Percentiles rank a stretch among this genome's conserved stretches.
Conservation (phyloP, 2,113 vertebrate genomes). For the Menura novaehollandiae region DNA sequence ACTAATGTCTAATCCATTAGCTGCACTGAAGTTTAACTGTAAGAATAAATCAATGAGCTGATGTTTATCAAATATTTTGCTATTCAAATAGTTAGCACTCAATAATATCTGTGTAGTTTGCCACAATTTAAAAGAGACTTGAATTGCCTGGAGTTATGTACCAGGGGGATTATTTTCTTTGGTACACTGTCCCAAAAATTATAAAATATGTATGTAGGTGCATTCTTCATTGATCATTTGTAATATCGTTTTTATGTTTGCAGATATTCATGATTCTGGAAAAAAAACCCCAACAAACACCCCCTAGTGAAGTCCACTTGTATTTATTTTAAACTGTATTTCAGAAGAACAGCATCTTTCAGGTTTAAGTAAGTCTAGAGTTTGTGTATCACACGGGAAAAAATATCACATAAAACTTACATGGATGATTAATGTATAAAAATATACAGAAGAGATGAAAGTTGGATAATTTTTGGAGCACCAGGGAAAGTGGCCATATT, state of each 20-base stretch:
- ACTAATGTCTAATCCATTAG: background rate
- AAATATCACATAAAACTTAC: background rate
- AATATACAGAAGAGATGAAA: background rate
- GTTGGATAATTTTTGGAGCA: background rate
- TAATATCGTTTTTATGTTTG: background rate
- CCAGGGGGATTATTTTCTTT: background rate
- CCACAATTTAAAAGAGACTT: background rate
- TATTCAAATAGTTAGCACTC: background rate
- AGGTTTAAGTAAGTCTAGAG: background rate
- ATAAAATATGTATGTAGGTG: background rate
- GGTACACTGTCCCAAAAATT: background rate
- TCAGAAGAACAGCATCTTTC: background rate
- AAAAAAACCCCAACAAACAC: background rate
- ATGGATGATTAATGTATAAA: background rate
- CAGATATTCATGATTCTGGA: background rate
- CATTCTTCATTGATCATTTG: background rate
- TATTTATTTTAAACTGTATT: background rate
- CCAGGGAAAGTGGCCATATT: background rate
- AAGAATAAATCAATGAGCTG: background rate
- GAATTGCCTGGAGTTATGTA: background rate
- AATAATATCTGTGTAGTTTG: background rate
- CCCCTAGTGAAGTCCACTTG: accelerated
- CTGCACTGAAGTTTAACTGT: background rate
- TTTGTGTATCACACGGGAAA: background rate
- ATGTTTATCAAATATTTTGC: background rate